These are phyloP conservation scores for Aythya baeri DNA, from an alignment of 2,113 vertebrate species.

Conservation along the genomic window DNA sequence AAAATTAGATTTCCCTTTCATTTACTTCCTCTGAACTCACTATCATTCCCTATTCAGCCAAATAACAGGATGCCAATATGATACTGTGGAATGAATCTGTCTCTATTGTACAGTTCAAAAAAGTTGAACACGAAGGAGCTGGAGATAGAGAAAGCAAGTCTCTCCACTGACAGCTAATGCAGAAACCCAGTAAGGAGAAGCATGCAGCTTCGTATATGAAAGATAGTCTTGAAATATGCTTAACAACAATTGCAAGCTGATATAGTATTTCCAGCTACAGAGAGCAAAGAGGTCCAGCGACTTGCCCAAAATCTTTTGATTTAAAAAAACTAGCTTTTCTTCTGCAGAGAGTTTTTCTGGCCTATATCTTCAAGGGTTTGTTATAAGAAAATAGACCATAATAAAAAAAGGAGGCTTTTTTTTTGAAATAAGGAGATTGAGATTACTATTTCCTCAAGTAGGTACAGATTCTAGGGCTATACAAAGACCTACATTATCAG, in stretches of 20 bases:
- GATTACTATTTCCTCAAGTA: background rate
- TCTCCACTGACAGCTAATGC: background rate
- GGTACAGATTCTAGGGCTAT: background rate
- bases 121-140: background rate
- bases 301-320: background rate
- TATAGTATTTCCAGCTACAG: background rate
- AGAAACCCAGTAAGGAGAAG: background rate
- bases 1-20: background rate
- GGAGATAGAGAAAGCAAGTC: background rate
- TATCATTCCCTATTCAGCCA: background rate
- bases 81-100: background rate
- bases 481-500: background rate
- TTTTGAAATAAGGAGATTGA: background rate
- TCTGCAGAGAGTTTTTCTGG: background rate
- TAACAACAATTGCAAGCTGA: background rate
- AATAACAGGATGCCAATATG: background rate
- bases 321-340: background rate
- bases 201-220: background rate
- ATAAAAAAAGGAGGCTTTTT: background rate
- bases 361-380: background rate
- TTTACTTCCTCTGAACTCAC: background rate
- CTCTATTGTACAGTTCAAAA: background rate
- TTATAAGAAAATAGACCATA: background rate
- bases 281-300: background rate
- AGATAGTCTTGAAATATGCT: background rate